Base-by-base conservation (phyloP, 2,113 vertebrate genomes). In the Hyperopisus bebe region DNA sequence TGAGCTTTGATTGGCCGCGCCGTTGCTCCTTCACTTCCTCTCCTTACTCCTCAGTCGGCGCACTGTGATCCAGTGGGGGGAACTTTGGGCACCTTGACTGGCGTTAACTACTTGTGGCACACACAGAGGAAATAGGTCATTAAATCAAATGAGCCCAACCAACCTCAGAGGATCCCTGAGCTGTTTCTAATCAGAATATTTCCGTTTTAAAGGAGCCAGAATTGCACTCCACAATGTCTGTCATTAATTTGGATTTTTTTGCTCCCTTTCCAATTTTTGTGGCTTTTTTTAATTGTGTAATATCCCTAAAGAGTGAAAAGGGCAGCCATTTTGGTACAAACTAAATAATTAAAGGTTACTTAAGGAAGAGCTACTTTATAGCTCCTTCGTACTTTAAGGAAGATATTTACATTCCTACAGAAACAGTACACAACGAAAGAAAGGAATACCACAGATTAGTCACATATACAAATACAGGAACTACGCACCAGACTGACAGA, bases 111-210 rank as follows among this genome's bases (percentile, higher is more conserved):
- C 95, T 94, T 94, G 94, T 95, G 96, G 95, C 95, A 95, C 92
- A 94, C 94, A 95, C 94, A 89, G 93, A 96, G 95, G 95, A 96
- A 96, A 96, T 95, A 95, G 95, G 95, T 96, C 95, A 96, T 96
- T 96, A 96, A 95, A 96, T 95, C 93, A 95, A 95, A 95, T 93
- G 92, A 95, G 94, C 95, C 93, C 92, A 93, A 94, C 94, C 93
- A 92, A 91, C 93, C 95, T 94, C 95, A 94, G 93, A 92, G 94
- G 93, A 94, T 93, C 95, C 95, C 94, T 94, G 95, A 95, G 95
- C 95, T 95, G 95, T 95, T 96, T 95, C 95, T 94, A 95, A 96
- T 96, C 95, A 95, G 94, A 95, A 95, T 94, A 95, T 94, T 94
- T 94, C 95, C 92, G 47, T 94, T 95, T 95, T 91, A 92, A 92